A percentile compares a stretch with the other conserved stretches of the same genome.
Conservation (phyloP, 1,140 invertebrate species). For the Anadara kagoshimensis region DNA sequence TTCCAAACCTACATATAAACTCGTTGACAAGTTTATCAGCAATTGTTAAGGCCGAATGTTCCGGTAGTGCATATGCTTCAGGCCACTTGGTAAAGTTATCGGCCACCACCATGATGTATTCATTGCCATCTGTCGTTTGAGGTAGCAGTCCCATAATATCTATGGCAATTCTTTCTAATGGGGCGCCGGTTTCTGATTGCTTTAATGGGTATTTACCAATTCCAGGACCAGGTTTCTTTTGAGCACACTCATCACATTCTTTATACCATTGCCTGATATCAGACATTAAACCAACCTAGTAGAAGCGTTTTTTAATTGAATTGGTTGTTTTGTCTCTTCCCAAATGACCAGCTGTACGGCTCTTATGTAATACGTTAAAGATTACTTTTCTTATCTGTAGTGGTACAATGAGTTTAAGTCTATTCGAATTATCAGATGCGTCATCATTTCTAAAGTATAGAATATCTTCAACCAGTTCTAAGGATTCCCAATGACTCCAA, state of each 20-base stretch:
- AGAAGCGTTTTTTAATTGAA: constrained; percentile 18
- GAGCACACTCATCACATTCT: constrained; percentile 27
- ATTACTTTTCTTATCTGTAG: constrained; percentile 8
- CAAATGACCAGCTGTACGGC: constrained; percentile 26
- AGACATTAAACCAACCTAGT: constrained; percentile 34
- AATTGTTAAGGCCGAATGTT: constrained; percentile 31
- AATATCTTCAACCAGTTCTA: constrained; percentile 5
- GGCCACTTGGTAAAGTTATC: constrained; percentile 58
- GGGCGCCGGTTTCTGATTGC: constrained; percentile 9
- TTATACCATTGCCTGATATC: constrained; percentile 8
- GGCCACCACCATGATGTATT: constrained; percentile 54
- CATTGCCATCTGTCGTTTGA: constrained; percentile 34
- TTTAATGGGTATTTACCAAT: constrained; percentile 11
- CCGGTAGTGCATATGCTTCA: constrained; percentile 48
- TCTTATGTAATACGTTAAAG: constrained; percentile 20
- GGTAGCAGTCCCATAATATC: too few relatives aligned
- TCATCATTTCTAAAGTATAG: not conserved
- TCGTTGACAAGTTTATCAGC: constrained; percentile 39
- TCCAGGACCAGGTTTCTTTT: constrained; percentile 22
- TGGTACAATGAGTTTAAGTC: constrained; percentile 14
- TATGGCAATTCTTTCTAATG: constrained; percentile 25
- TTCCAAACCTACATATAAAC: constrained; percentile 32
- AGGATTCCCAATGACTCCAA: constrained; percentile 3
- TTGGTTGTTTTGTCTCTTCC: constrained; percentile 29
- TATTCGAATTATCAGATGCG: not conserved